These are phyloP conservation scores for Centropus bengalensis DNA, from an alignment of 2,113 vertebrate species.

Conservation along the genomic window DNA sequence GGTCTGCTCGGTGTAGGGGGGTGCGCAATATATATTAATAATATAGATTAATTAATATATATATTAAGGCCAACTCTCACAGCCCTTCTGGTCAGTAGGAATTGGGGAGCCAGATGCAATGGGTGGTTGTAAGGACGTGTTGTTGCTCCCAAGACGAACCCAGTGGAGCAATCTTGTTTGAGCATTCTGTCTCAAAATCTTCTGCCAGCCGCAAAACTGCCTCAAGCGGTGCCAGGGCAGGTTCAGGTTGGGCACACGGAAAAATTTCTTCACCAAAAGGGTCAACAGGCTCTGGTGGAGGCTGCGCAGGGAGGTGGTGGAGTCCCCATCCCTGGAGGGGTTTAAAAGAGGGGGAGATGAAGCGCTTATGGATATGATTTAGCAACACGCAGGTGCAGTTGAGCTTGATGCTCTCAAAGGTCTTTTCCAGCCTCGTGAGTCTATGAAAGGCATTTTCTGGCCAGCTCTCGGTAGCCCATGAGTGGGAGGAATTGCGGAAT, in stretches of 20 bases:
- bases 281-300: no score
- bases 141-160: not conserved
- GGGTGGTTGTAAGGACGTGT: not conserved
- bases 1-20: not conserved
- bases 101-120: rapidly evolving
- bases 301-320: no score
- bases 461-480: not conserved
- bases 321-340: no score
- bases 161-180: not conserved
- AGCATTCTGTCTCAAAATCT: not conserved
- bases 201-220: not conserved
- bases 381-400: no score
- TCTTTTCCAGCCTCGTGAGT: no score
- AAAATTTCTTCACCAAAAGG: no score
- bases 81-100: not conserved
- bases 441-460: not conserved
- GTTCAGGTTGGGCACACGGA: no score
- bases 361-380: no score
- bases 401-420: no score
- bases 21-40: not conserved
- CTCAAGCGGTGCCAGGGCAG: no score
- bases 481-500: not conserved
- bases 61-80: not conserved
- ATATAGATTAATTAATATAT: no score
- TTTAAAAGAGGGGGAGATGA: no score